Evolutionary conservation across 1,140 invertebrate species (phyloP).

Genomic region (Monomorium pharaonis): DNA sequence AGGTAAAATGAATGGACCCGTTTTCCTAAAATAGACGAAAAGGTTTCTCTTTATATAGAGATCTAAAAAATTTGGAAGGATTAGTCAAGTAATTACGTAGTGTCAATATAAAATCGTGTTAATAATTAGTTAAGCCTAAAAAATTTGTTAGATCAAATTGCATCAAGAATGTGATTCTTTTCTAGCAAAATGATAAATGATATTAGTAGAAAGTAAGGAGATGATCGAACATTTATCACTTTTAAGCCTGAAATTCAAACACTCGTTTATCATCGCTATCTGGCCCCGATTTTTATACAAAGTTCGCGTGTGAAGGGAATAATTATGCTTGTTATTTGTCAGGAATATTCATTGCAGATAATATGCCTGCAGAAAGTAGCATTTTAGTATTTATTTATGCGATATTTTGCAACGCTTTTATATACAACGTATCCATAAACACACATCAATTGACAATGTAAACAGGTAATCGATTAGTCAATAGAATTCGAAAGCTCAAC

Average conservation of each 20-base stretch:
- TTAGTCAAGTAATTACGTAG: background rate
- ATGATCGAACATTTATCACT: background rate
- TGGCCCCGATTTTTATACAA: background rate
- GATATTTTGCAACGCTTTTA: background rate
- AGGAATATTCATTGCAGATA: background rate
- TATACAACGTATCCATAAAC: background rate
- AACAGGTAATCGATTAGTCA: background rate
- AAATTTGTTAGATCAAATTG: background rate
- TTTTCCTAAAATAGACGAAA: background rate
- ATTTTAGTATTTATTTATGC: background rate
- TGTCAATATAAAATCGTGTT: background rate
- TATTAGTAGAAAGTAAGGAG: background rate
- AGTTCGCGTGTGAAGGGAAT: background rate
- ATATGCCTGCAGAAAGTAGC: background rate
- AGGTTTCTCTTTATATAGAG: background rate
- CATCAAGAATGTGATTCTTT: background rate
- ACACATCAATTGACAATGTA: background rate
- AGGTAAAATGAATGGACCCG: background rate
- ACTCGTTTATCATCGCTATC: constrained; percentile 9
- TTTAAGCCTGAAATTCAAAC: constrained; percentile 29
- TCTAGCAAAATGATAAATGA: constrained; percentile 23
- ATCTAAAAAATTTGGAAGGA: background rate
- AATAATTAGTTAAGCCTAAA: constrained; percentile 20
- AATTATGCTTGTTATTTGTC: constrained; percentile 14
- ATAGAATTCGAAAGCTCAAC: background rate